Evolutionary conservation across 2,888 invertebrate genomes (phyloP).

Genomic region (Crematogaster levior): DNA sequence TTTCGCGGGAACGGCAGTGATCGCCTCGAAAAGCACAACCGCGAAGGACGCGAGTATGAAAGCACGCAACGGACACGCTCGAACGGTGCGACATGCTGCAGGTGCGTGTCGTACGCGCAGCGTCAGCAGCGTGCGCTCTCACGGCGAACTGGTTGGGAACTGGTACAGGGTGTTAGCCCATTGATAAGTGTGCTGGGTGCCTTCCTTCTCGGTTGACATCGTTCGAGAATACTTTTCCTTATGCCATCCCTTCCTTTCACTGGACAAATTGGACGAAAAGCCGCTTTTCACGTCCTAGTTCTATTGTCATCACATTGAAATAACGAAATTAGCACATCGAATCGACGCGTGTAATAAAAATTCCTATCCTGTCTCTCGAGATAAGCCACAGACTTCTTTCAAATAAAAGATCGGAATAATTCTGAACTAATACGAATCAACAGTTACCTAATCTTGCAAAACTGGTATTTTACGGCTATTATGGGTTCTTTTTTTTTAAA

Average conservation of each 20-base stretch:
- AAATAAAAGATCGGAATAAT: neutral
- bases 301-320: neutral
- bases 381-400: too few species aligned
- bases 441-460: constrained; percentile 6
- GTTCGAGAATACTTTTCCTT: neutral
- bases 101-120: neutral
- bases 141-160: neutral
- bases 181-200: neutral
- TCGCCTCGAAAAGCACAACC: constrained; percentile 40
- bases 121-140: neutral
- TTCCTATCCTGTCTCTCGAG: too few species aligned
- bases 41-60: constrained; percentile 43
- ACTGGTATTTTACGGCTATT: constrained; percentile 20
- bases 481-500: neutral
- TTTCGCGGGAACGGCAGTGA: neutral
- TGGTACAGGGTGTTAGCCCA: constrained; percentile 13
- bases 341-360: neutral
- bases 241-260: neutral
- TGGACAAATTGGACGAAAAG: neutral
- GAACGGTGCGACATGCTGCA: constrained; percentile 2
- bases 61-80: constrained; percentile 27
- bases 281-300: too few species aligned
- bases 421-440: neutral
- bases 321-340: neutral
- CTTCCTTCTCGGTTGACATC: neutral